phyloP scores from a whole-genome alignment of 2,888 invertebrate genomes.

The Stenotaenia linearis region DNA sequence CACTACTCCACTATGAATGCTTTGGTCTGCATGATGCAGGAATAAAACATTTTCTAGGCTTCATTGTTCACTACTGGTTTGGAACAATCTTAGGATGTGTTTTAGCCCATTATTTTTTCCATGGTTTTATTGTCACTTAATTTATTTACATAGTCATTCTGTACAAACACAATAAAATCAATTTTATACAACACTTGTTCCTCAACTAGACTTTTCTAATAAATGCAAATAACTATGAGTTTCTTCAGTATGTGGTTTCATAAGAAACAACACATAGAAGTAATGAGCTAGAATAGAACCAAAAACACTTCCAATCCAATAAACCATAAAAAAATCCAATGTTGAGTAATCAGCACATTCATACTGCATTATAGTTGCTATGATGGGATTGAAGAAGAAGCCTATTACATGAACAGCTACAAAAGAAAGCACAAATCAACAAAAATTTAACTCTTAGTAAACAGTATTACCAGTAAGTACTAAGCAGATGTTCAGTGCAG shows the following conservation, averaged over 20 bases:
- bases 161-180: no score
- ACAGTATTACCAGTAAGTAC: background rate
- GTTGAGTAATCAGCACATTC: background rate
- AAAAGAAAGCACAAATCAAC: background rate
- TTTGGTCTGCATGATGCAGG: background rate
- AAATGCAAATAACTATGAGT: background rate
- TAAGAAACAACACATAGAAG: background rate
- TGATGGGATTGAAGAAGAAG: background rate
- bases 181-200: no score
- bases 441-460: background rate
- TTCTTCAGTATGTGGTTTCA: background rate
- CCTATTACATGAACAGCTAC: background rate
- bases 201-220: background rate
- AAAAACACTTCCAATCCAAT: background rate
- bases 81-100: background rate
- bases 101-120: background rate
- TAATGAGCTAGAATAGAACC: background rate
- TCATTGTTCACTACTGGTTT: background rate
- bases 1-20: background rate
- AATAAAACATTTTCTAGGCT: background rate
- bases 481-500: background rate
- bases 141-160: background rate
- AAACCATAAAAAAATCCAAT: background rate
- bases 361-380: conserved; percentile 10
- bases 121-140: background rate